Evolutionary conservation across 2,888 invertebrate genomes (phyloP).

Genomic region (Drosophila fungiperda): DNA sequence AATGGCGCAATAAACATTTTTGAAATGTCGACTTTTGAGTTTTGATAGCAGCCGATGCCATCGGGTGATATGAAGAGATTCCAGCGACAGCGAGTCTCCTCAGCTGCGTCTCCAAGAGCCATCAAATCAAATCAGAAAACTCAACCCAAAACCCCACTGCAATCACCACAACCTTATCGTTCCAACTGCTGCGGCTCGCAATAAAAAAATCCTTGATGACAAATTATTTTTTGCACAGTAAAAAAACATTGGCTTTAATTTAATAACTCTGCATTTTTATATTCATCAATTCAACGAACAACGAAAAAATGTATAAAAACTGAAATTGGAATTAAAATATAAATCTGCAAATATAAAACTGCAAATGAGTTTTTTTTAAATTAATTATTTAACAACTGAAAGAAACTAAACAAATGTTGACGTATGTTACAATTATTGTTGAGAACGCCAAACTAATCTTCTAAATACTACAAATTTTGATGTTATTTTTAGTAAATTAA

Average conservation of each 20-base stretch:
- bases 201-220: constrained; percentile 57
- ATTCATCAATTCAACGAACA: neutral
- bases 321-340: neutral
- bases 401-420: neutral
- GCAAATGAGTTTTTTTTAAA: neutral
- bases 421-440: neutral
- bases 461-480: too few species aligned
- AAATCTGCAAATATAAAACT: too few species aligned
- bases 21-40: constrained; percentile 73
- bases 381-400: neutral
- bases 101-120: constrained; percentile 33
- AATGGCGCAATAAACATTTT: constrained; percentile 78
- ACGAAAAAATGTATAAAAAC: neutral
- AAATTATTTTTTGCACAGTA: constrained; percentile 42
- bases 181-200: constrained; percentile 35
- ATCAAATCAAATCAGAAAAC: constrained; percentile 52
- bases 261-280: neutral
- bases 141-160: neutral
- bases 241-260: constrained; percentile 10
- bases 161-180: constrained; percentile 7
- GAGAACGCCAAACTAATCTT: neutral
- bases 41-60: constrained; percentile 70
- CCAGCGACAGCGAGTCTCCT: constrained; percentile 5
- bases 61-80: constrained; percentile 29
- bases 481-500: neutral